Conservation (phyloP, 2,113 vertebrate genomes). For the Burhinus bistriatus region DNA sequence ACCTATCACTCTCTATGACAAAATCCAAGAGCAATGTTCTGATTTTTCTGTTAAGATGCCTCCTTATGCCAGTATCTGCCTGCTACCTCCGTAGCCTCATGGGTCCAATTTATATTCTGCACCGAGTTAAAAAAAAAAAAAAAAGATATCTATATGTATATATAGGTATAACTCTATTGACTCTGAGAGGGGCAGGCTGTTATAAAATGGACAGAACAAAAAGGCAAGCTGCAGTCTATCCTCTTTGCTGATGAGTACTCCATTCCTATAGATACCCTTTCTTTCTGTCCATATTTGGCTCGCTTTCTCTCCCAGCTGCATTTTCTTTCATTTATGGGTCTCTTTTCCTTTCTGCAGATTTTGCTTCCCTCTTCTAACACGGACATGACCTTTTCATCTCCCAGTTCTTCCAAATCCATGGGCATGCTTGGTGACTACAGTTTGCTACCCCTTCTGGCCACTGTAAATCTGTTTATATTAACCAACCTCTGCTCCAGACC, state of each 20-base stretch:
- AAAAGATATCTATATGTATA: no score
- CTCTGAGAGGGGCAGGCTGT: neutral
- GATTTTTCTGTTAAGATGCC: neutral
- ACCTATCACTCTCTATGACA: neutral
- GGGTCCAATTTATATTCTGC: neutral
- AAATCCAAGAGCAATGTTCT: neutral
- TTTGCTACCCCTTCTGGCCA: constrained; percentile 2
- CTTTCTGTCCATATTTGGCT: neutral
- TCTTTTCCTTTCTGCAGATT: neutral
- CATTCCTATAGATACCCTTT: neutral
- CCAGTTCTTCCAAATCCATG: neutral
- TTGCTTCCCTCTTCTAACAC: neutral
- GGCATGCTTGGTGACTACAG: neutral
- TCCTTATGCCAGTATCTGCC: neutral
- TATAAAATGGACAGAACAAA: neutral
- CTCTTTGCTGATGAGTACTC: neutral
- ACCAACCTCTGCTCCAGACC: neutral
- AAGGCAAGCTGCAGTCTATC: neutral
- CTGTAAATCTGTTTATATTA: neutral
- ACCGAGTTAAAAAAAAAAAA: neutral
- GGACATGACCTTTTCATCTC: neutral
- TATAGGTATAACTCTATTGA: neutral
- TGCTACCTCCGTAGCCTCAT: neutral
- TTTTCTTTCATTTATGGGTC: neutral
- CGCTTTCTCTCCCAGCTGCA: neutral